phyloP scores from a whole-genome alignment of 2,113 vertebrate species.

The Mormyrus lacerda region DNA sequence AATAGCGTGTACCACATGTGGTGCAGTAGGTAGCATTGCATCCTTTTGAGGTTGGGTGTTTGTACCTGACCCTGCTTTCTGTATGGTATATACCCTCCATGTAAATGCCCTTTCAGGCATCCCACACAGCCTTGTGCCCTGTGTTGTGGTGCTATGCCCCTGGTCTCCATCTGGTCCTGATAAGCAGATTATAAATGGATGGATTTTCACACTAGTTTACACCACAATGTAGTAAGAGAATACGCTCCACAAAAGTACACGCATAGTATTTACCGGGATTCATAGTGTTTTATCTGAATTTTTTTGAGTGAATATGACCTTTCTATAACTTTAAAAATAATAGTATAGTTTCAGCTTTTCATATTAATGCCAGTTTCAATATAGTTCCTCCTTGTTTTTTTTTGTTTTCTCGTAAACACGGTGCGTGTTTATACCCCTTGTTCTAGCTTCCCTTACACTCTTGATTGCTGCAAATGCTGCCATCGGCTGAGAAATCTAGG shows the following conservation, averaged over 20 bases:
- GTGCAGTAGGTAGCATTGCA: not conserved
- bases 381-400: not conserved
- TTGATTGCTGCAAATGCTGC: conserved; percentile 2
- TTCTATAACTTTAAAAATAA: not conserved
- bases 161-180: not conserved
- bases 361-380: not conserved
- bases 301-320: not conserved
- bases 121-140: not conserved
- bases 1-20: not conserved
- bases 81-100: not conserved
- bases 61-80: not conserved
- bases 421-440: not conserved
- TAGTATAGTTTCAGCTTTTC: not conserved
- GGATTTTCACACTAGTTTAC: not conserved
- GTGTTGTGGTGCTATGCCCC: not conserved
- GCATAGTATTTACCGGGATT: not conserved
- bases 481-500: not conserved
- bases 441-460: not conserved
- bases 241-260: not conserved
- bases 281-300: not conserved
- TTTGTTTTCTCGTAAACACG: not conserved
- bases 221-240: not conserved
- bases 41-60: not conserved
- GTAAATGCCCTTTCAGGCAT: not conserved
- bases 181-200: not conserved